Base-by-base conservation (phyloP, 2,113 vertebrate species). In the Leucopsar rothschildi region DNA sequence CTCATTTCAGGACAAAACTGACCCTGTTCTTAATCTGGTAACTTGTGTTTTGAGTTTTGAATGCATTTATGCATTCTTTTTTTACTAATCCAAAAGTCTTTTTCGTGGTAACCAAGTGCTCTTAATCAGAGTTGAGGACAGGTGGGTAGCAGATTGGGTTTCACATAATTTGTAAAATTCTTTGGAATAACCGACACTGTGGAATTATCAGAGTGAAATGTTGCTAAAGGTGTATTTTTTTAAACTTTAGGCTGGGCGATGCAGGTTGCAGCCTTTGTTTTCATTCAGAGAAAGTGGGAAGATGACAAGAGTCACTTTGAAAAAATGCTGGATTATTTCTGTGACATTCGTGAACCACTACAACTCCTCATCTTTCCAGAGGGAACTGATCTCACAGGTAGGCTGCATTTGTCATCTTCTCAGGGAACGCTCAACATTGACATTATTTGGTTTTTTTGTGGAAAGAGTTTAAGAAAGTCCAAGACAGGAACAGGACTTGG, bases 321-420 rank as follows among this genome's bases (percentile, higher is more conserved):
- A 97, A 98, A 98, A 92, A 99, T 99, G 99, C 98, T 99, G 96
- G 97, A 99, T 97, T 99, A 99, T 97, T 99, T 99, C 96, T 99
- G 99, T 96, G 98, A 99, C 95, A 99, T 99, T 95, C 98, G 25
- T 87, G 99, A 99, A 82, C 99, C 99, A 2, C 97, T 99, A 31
- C 99, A 99, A 93, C 98, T 99, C 82, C 99, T 99, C 31, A 98
- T 99, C 92, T 99, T 99, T 96, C 99, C 99, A 1, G 99, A 99
- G 97, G 99, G 99, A 94, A 99, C 99, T 49, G 99, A 99, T 97
- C 99, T 99, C 79, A 99, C 99, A 76, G 99, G 99, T 99, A 96
- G 86, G 86, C 60, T 89, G 59, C 20, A 4, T 77, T 66, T 76
- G 19, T 73, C 71, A 11, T 71, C 44, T 23, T 60, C 35, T 80